Percentiles rank a stretch among this genome's conserved stretches.
phyloP scores from a whole-genome alignment of 2,888 invertebrate species.

The Hyposoter dolosus region DNA sequence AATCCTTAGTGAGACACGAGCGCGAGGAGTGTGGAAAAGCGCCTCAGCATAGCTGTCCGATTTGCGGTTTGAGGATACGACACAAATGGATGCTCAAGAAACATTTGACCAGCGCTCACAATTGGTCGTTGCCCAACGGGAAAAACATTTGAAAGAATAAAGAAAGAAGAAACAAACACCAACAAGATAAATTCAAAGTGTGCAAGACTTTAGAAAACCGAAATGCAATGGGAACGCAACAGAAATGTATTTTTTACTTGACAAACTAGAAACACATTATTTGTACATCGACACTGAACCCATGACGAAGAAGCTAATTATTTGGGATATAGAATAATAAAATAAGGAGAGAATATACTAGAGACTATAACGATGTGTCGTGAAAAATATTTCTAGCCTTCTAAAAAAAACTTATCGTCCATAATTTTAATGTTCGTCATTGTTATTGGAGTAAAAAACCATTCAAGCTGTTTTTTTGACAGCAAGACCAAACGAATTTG shows the following conservation, averaged over 20 bases:
- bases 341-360: slow-evolving; percentile 27
- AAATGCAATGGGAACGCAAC: background rate
- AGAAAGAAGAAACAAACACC: background rate
- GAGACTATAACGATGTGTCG: background rate
- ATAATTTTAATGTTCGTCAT: background rate
- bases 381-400: background rate
- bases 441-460: background rate
- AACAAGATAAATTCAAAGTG: background rate
- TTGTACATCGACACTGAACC: slow-evolving; percentile 31
- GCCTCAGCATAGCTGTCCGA: slow-evolving; percentile 83
- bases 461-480: no score
- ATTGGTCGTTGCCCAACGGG: slow-evolving; percentile 66
- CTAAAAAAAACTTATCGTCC: background rate
- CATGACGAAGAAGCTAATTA: background rate
- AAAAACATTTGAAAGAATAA: slow-evolving; percentile 35
- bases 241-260: slow-evolving; percentile 46
- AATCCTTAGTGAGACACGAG: slow-evolving; percentile 89
- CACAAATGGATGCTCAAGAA: slow-evolving; percentile 84
- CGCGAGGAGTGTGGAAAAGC: slow-evolving; percentile 85
- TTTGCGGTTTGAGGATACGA: slow-evolving; percentile 82
- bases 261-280: slow-evolving; percentile 26
- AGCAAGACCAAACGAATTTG: background rate
- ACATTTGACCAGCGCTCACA: slow-evolving; percentile 80
- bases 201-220: background rate
- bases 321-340: slow-evolving; percentile 47